These are phyloP conservation scores for Gopherus flavomarginatus DNA, from an alignment of 2,113 vertebrate genomes.

Conservation along the genomic window DNA sequence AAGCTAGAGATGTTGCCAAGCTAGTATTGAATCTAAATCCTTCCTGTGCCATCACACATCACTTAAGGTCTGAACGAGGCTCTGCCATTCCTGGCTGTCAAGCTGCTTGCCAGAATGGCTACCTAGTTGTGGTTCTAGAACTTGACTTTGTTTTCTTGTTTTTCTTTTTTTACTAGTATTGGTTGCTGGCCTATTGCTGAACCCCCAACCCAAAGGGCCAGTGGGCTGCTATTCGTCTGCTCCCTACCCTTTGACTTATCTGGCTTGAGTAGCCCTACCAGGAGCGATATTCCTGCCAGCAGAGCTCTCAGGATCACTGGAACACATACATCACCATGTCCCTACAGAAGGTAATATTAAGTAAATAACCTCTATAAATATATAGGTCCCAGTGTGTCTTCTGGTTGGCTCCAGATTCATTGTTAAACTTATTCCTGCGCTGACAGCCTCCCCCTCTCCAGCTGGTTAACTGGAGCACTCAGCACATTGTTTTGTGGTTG, in stretches of 20 bases:
- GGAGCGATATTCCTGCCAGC: neutral
- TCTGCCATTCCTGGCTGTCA: neutral
- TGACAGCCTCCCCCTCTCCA: neutral
- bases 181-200: neutral
- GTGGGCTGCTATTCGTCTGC: neutral
- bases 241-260: neutral
- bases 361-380: neutral
- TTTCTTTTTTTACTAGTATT: neutral
- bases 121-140: neutral
- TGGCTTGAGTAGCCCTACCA: neutral
- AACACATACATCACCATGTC: neutral
- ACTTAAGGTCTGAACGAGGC: neutral
- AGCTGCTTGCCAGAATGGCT: neutral
- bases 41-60: neutral
- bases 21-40: neutral
- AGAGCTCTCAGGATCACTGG: neutral
- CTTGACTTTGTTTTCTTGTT: neutral
- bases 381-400: neutral
- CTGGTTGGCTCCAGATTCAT: rapidly evolving
- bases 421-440: rapidly evolving
- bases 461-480: rapidly evolving
- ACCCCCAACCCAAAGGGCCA: neutral
- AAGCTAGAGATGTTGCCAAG: neutral
- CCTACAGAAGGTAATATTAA: neutral
- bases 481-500: rapidly evolving